These are phyloP conservation scores for Myocastor coypus DNA, from an alignment of 2,113 vertebrate species.

Conservation along the genomic window DNA sequence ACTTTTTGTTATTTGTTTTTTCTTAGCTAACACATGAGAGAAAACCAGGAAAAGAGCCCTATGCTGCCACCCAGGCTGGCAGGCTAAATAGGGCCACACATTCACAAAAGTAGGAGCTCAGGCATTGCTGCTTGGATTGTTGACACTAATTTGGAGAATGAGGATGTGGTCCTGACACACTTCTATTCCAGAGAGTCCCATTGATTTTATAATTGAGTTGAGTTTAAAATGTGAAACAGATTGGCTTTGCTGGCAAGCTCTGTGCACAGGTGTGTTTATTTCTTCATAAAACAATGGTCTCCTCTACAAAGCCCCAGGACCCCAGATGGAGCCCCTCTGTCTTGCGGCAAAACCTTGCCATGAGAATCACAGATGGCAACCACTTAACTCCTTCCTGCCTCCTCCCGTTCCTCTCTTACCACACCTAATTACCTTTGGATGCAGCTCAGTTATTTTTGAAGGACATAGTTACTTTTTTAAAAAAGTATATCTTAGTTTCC, in stretches of 20 bases:
- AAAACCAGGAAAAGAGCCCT: background rate
- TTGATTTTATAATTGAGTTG: constrained; percentile 73
- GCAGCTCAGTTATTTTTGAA: constrained; percentile 61
- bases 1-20: constrained; percentile 1
- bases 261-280: constrained; percentile 73
- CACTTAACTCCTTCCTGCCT: constrained; percentile 24
- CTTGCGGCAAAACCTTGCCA: constrained; percentile 22
- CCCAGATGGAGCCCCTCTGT: constrained; percentile 60
- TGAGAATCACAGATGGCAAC: constrained; percentile 46
- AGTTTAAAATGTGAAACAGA: constrained; percentile 77
- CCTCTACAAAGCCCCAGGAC: constrained; percentile 24
- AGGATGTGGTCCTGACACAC: background rate
- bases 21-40: background rate
- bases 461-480: background rate
- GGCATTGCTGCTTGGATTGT: background rate
- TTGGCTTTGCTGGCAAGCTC: constrained; percentile 51
- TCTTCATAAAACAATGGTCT: constrained; percentile 39
- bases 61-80: background rate
- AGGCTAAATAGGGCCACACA: background rate
- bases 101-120: background rate
- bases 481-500: constrained; percentile 7
- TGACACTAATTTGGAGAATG: constrained; percentile 59
- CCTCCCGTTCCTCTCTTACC: background rate
- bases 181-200: constrained; percentile 25
- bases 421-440: constrained; percentile 11